A percentile compares a stretch with the other conserved stretches of the same genome.
phyloP scores from a whole-genome alignment of 53 echinoderm and acorn worm genomes.

The Paelopatides confundens region DNA sequence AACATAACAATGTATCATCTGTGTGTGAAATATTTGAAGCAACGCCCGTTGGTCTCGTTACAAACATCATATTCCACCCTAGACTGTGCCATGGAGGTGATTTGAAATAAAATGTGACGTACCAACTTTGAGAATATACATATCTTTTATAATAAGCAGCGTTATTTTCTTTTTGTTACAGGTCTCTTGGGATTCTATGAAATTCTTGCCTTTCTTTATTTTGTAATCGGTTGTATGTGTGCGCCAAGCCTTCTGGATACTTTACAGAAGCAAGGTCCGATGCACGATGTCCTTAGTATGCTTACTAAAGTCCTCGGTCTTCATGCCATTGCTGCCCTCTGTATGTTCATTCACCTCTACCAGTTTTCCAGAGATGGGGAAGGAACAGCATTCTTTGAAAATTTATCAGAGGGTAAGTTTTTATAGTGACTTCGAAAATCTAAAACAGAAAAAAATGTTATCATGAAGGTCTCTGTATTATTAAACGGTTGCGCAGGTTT shows the following conservation, averaged over 20 bases:
- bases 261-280: conserved; percentile 79
- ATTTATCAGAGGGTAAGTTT: conserved; percentile 77
- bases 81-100: no score
- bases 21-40: no score
- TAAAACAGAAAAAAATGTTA: no score
- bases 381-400: conserved; percentile 76
- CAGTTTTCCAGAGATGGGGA: conserved; percentile 74
- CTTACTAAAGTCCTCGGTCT: conserved; percentile 79
- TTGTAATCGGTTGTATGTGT: conserved; percentile 86
- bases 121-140: no score
- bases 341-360: conserved; percentile 85
- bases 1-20: no score
- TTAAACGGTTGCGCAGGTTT: no score
- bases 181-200: conserved; percentile 84
- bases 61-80: no score
- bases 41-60: no score
- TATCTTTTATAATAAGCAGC: not conserved
- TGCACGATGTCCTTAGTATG: conserved; percentile 91
- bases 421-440: not conserved
- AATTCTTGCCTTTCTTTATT: conserved; percentile 69
- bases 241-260: conserved; percentile 78
- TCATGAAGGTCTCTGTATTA: no score
- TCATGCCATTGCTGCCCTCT: conserved; percentile 73
- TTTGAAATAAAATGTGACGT: no score
- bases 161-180: conserved; percentile 26